Evolutionary conservation across 2,797 vertebrate genomes (phyloP).

Genomic region (Etheostoma nigrum): DNA sequence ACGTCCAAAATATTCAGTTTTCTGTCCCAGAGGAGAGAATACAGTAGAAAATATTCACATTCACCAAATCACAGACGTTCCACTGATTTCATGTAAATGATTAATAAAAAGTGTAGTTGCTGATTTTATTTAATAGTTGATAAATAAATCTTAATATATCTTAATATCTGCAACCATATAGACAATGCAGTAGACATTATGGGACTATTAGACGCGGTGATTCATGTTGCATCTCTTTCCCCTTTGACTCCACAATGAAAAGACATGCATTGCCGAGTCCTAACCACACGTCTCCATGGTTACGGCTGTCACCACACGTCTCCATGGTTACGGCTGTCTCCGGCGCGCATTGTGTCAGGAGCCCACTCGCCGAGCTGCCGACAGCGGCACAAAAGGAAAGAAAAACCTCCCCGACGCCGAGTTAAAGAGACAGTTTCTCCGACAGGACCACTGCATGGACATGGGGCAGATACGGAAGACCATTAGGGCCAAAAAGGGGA

Average conservation of each 20-base stretch:
- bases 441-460: neutral
- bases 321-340: constrained; percentile 59
- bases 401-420: constrained; percentile 17
- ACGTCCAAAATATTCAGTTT: too few species aligned
- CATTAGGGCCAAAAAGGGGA: too few species aligned
- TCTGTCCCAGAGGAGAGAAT: too few species aligned
- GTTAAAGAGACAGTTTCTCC: constrained; percentile 18
- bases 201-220: neutral
- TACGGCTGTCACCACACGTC: constrained; percentile 40
- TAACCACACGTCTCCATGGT: constrained; percentile 31
- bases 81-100: too few species aligned
- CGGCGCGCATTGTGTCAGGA: constrained; percentile 55
- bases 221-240: constrained; percentile 18
- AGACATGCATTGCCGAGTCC: constrained; percentile 44
- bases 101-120: too few species aligned
- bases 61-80: too few species aligned
- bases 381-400: constrained; percentile 55
- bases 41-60: too few species aligned
- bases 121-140: too few species aligned
- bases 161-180: too few species aligned
- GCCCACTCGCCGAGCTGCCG: constrained; percentile 46
- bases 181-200: too few species aligned
- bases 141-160: too few species aligned
- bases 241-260: constrained; percentile 11
- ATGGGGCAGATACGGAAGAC: neutral